phyloP scores from a whole-genome alignment of 1,140 invertebrate genomes.

The Penaeus chinensis region DNA sequence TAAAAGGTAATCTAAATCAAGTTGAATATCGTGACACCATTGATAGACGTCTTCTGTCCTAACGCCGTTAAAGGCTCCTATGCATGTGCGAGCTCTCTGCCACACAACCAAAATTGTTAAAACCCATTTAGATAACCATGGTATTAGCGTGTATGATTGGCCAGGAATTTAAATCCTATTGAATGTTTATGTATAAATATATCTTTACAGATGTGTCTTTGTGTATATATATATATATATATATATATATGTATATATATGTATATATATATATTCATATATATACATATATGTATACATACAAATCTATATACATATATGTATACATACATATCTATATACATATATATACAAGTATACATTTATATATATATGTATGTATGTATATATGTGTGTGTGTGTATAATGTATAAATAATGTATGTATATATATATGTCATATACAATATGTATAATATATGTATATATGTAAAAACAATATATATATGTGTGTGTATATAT shows the following conservation, averaged over 20 bases:
- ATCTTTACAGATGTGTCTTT: conserved; percentile 15
- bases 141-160: too few relatives aligned
- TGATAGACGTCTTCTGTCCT: too few relatives aligned
- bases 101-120: too few relatives aligned
- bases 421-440: conserved; percentile 19
- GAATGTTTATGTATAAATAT: neutral
- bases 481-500: too few relatives aligned
- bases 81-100: too few relatives aligned
- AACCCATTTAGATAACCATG: too few relatives aligned
- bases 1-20: too few relatives aligned
- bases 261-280: neutral
- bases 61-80: too few relatives aligned
- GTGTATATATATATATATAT: neutral
- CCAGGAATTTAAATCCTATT: too few relatives aligned
- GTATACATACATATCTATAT: conserved; percentile 19
- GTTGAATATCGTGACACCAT: too few relatives aligned
- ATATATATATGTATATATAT: conserved; percentile 6
- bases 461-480: too few relatives aligned
- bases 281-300: conserved; percentile 17
- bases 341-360: conserved; percentile 8
- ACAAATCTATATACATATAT: conserved; percentile 27
- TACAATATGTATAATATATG: neutral
- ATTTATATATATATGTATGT: conserved; percentile 1
- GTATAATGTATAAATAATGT: neutral
- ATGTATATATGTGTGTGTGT: neutral